Evolutionary conservation across 2,113 vertebrate genomes (phyloP).

Genomic region (Uria lomvia): DNA sequence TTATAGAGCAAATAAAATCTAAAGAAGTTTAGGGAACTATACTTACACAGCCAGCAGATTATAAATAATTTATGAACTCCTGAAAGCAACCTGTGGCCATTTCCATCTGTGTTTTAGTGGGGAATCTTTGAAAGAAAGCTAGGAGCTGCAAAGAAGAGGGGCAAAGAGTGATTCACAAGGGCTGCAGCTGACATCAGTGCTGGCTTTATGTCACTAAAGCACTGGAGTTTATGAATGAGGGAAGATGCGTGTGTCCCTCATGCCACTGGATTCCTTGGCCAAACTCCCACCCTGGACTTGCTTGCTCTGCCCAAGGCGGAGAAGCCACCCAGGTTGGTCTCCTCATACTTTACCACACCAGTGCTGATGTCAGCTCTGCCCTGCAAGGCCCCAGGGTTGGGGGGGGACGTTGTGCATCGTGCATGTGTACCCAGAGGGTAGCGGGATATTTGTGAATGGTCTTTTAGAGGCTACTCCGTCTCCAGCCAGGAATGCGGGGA

Average conservation of each 20-base stretch:
- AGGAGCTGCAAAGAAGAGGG: neutral
- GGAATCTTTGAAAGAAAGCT: neutral
- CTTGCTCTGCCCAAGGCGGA: neutral
- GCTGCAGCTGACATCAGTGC: neutral
- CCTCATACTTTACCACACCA: neutral
- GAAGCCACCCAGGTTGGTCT: neutral
- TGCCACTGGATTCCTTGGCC: neutral
- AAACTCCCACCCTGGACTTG: neutral
- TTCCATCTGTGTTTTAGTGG: conserved; percentile 31
- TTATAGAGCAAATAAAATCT: conserved; percentile 28
- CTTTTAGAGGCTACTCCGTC: neutral
- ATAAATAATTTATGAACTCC: conserved; percentile 14
- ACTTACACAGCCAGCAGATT: neutral
- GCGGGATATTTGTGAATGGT: neutral
- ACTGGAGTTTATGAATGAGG: neutral
- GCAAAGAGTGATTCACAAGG: conserved; percentile 16
- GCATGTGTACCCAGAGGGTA: neutral
- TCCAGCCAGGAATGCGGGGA: neutral
- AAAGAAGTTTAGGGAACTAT: neutral
- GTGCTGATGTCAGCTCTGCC: neutral
- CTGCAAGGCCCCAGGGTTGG: neutral
- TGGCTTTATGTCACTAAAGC: conserved; percentile 17
- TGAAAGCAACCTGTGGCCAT: conserved; percentile 16
- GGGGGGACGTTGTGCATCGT: neutral
- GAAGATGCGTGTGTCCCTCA: neutral